phyloP scores from a whole-genome alignment of 2,113 vertebrate genomes.

The Tenrec ecaudatus region DNA sequence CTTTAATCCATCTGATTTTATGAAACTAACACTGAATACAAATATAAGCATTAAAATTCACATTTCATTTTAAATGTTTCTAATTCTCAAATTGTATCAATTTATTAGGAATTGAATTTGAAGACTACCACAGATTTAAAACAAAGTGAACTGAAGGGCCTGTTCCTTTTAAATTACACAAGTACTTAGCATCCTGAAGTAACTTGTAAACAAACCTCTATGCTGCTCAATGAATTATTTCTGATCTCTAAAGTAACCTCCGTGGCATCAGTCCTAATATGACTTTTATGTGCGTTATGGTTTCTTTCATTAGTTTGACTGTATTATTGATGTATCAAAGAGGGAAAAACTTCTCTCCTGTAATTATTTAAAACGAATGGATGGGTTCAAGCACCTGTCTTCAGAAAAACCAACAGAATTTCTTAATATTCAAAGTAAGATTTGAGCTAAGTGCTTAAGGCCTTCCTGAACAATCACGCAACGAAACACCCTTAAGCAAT shows the following conservation, averaged over 20 bases:
- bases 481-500: too few relatives aligned
- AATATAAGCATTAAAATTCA: constrained; percentile 78
- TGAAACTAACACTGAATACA: constrained; percentile 77
- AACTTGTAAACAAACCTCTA: constrained; percentile 87
- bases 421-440: too few relatives aligned
- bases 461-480: too few relatives aligned
- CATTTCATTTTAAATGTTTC: constrained; percentile 75
- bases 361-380: too few relatives aligned
- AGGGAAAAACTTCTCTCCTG: too few relatives aligned
- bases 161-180: constrained; percentile 82
- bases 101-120: constrained; percentile 70
- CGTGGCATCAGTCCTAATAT: constrained; percentile 80
- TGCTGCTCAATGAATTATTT: constrained; percentile 84
- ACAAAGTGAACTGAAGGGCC: constrained; percentile 58
- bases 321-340: constrained; percentile 68
- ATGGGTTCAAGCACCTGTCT: too few relatives aligned
- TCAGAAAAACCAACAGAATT: too few relatives aligned
- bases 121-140: constrained; percentile 67
- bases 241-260: constrained; percentile 81
- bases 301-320: constrained; percentile 81
- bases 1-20: constrained; percentile 78
- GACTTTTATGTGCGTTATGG: constrained; percentile 83
- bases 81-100: constrained; percentile 75
- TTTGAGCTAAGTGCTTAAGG: too few relatives aligned
- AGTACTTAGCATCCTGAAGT: constrained; percentile 84